Evolutionary conservation across 2,797 vertebrate genomes (phyloP).

Genomic region (Onychomys torridus): DNA sequence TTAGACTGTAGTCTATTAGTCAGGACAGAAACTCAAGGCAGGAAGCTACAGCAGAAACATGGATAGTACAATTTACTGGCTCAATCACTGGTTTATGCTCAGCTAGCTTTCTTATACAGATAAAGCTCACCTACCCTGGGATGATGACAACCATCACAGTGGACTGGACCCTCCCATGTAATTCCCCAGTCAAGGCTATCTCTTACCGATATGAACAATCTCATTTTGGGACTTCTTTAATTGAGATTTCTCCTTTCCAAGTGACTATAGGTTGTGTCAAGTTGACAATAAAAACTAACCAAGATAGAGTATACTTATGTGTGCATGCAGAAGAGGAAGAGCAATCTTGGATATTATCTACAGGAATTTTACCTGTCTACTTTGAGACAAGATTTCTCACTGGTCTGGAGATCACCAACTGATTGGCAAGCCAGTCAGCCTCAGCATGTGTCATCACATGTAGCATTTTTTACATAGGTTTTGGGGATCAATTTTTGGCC

Average conservation of each 20-base stretch:
- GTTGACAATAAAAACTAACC: neutral
- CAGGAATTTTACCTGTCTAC: neutral
- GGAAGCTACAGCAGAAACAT: neutral
- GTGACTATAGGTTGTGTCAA: neutral
- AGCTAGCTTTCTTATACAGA: neutral
- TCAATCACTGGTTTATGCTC: neutral
- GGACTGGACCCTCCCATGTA: neutral
- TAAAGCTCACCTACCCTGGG: neutral
- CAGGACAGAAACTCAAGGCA: neutral
- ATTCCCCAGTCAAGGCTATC: no score
- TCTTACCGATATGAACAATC: neutral
- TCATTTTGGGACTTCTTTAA: neutral
- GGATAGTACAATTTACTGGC: neutral
- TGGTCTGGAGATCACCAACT: neutral
- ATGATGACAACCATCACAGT: neutral
- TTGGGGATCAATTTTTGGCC: neutral
- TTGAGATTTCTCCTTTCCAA: neutral
- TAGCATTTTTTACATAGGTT: neutral
- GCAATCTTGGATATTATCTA: neutral
- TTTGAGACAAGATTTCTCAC: neutral
- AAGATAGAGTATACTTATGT: neutral
- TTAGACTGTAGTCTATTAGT: neutral
- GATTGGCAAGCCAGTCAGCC: neutral
- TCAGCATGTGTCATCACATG: neutral
- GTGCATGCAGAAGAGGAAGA: neutral